Evolutionary conservation across 2,113 vertebrate genomes (phyloP).

Genomic region (Castor canadensis): DNA sequence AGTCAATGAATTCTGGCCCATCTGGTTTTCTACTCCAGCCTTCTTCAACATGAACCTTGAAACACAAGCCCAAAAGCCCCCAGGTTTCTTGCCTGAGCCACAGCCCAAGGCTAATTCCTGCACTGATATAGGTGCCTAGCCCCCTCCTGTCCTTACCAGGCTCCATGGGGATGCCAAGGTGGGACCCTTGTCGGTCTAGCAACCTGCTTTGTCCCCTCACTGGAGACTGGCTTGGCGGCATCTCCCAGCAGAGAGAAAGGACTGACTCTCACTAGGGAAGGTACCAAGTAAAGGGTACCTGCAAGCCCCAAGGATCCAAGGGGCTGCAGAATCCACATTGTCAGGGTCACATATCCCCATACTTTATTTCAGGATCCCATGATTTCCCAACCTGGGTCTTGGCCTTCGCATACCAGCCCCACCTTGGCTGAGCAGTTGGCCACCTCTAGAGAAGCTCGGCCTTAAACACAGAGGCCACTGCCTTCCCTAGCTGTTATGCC

Average conservation of each 20-base stretch:
- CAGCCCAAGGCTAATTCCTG: fast-evolving
- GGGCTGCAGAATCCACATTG: neutral
- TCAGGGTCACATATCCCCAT: neutral
- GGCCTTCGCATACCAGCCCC: neutral
- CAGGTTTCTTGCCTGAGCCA: neutral
- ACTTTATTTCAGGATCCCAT: neutral
- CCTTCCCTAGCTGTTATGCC: neutral
- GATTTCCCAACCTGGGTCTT: neutral
- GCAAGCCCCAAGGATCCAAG: neutral
- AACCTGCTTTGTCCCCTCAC: neutral
- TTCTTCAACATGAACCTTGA: neutral
- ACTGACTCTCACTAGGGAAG: neutral
- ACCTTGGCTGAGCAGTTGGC: fast-evolving
- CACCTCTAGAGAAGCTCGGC: neutral
- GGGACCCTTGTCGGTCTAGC: too few species aligned
- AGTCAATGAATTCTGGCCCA: neutral
- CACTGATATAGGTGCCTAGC: fast-evolving
- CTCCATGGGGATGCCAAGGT: neutral
- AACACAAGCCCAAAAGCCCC: neutral
- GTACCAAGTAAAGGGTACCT: fast-evolving
- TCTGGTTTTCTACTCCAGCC: neutral
- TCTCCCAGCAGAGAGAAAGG: neutral
- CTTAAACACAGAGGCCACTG: neutral
- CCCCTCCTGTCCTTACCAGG: neutral
- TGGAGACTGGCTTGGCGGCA: too few species aligned